Conservation (phyloP, 2,113 vertebrate genomes). For the Laticauda colubrina region DNA sequence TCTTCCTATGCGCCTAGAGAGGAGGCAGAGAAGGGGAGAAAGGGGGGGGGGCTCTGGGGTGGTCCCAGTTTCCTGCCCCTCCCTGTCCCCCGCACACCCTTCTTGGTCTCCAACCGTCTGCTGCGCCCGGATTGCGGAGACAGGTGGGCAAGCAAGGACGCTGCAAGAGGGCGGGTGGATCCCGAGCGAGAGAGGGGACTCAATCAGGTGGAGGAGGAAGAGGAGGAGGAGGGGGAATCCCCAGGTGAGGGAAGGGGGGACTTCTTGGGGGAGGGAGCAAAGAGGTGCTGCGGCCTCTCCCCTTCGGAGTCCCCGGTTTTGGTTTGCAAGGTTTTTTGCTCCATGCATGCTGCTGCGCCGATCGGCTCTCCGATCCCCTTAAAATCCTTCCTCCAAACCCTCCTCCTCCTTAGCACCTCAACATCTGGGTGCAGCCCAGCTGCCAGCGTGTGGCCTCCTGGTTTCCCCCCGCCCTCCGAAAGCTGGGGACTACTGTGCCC, state of each 20-base stretch:
- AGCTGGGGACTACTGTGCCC: neutral
- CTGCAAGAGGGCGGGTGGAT: neutral
- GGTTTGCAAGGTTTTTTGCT: neutral
- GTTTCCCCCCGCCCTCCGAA: neutral
- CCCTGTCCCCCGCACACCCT: too few relatives aligned
- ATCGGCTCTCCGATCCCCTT: neutral
- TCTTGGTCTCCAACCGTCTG: neutral
- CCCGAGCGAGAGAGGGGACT: neutral
- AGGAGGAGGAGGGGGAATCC: too few relatives aligned
- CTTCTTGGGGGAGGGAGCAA: neutral
- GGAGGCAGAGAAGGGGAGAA: too few relatives aligned
- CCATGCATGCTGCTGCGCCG: neutral
- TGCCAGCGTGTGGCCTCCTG: neutral
- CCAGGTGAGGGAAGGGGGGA: too few relatives aligned
- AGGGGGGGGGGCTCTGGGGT: too few relatives aligned
- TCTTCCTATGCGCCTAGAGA: neutral
- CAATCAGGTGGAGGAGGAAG: neutral
- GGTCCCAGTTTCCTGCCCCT: neutral
- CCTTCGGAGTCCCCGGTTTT: neutral
- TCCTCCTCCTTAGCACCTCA: neutral
- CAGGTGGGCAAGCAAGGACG: neutral
- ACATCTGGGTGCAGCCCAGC: neutral
- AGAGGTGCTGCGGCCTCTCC: too few relatives aligned
- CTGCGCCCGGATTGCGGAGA: neutral
- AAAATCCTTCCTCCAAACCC: neutral